Base-by-base conservation (phyloP, 2,113 vertebrate species). In the Ranitomeya imitator region DNA sequence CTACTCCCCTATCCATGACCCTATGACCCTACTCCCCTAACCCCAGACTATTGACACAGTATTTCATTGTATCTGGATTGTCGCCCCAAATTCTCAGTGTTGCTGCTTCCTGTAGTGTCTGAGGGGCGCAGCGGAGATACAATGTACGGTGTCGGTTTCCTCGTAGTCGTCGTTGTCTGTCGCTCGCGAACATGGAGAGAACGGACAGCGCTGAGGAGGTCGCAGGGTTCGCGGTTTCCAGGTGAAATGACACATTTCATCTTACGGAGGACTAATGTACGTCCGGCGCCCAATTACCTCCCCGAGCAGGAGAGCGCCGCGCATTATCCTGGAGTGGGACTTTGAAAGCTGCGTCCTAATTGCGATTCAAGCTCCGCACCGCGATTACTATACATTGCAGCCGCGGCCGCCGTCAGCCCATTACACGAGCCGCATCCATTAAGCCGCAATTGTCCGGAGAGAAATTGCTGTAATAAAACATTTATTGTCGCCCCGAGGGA, bases 401-500 rank as follows among this genome's bases (percentile, higher is more conserved):
- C 3, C 26, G 74, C 21, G 7, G 18, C n/a, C 21, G 13, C 60
- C 31, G 8, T 31, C 21, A 65, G 12, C 14, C 31, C 79, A 83
- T 88, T 88, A 88, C 31, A 23, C 19, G 18, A 51, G 52, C 57
- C 18, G 5, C 73, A 54, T 67, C 59, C 85, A 85, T 78, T 89
- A 89, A 90, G 86, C 82, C 90, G 84, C 65, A 78, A 74, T 74
- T 88, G 77, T 81, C 74, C 67, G 19, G 6, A 65, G 91, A 87
- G 60, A 78, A 87, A 89, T 88, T 79, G 57, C 85, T 74, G 74
- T 81, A 85, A 90, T 86, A 89, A 74, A 90, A 89, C 90, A 80
- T 90, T 92, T 89, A 84, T 85, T 90, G 90, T 60, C 21, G 86
- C 90, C 81, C 91, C 89, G 82, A 86, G 76, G 63, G 61, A 82